These are phyloP conservation scores for Drosophila austrosaltans DNA, from an alignment of 2,888 invertebrate genomes.

Conservation along the genomic window DNA sequence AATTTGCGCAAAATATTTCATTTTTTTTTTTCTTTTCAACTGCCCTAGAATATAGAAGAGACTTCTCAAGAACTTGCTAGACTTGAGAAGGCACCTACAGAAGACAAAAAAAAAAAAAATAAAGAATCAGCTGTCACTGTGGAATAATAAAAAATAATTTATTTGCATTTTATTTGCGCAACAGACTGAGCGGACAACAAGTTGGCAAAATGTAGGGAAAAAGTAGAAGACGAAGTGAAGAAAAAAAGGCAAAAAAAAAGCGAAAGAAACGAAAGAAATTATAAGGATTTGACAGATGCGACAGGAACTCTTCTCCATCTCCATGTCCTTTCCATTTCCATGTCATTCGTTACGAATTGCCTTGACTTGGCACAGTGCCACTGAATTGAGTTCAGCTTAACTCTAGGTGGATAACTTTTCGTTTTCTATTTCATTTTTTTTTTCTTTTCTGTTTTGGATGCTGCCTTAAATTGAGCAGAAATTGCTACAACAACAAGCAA, in stretches of 20 bases:
- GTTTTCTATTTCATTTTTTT: neutral
- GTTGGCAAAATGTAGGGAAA: conserved; percentile 47
- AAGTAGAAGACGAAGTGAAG: conserved; percentile 19
- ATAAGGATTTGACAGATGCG: conserved; percentile 70
- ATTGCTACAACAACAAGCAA: conserved; percentile 51
- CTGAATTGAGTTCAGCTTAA: conserved; percentile 25
- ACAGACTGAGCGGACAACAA: conserved; percentile 60
- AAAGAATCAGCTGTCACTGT: conserved; percentile 72
- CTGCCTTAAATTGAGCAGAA: conserved; percentile 68
- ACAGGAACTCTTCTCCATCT: conserved; percentile 21
- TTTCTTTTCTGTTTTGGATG: conserved; percentile 20
- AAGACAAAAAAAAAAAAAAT: conserved; percentile 30
- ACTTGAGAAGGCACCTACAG: neutral
- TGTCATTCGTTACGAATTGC: neutral
- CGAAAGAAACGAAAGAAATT: conserved; percentile 50
- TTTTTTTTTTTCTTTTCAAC: neutral
- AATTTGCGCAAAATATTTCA: conserved; percentile 17
- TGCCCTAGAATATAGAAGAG: conserved; percentile 4
- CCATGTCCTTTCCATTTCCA: neutral
- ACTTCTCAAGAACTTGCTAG: conserved; percentile 28
- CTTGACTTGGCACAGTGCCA: conserved; percentile 11
- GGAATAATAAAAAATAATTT: conserved; percentile 74
- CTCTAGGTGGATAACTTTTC: neutral
- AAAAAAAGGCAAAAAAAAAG: conserved; percentile 19
- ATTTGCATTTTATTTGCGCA: conserved; percentile 61